Percentiles rank a stretch among this genome's conserved stretches.
Conservation (phyloP, 2,888 invertebrate species). For the Punctoribates punctum region DNA sequence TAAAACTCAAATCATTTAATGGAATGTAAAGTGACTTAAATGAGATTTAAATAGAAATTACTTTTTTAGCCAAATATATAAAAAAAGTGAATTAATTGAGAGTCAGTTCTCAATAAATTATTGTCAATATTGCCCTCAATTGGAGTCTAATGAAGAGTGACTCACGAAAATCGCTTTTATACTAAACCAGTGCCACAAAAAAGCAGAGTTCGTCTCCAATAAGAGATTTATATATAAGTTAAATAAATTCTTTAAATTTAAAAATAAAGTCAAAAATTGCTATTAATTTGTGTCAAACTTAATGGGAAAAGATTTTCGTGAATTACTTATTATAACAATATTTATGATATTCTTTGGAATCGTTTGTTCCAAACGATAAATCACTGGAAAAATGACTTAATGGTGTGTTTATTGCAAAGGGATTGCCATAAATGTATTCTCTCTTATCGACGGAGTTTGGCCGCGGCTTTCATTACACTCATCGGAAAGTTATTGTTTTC, state of each 20-base stretch:
- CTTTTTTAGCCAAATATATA: neutral
- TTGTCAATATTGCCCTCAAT: neutral
- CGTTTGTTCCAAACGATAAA: neutral
- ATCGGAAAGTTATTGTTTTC: conserved; percentile 62
- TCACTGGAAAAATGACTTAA: neutral
- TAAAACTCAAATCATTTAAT: neutral
- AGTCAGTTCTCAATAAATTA: neutral
- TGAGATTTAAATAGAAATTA: conserved; percentile 6
- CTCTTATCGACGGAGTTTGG: conserved; percentile 32
- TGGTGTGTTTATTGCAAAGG: neutral
- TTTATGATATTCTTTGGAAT: neutral
- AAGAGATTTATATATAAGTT: too few species aligned
- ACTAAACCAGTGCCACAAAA: too few species aligned
- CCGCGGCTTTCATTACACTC: conserved; percentile 47
- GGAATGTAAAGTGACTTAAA: conserved; percentile 24
- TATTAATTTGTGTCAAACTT: too few species aligned
- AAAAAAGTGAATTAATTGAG: conserved; percentile 10
- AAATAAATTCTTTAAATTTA: too few species aligned
- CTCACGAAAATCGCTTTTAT: too few species aligned
- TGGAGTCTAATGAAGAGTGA: too few species aligned
- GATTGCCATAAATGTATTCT: neutral
- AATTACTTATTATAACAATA: too few species aligned
- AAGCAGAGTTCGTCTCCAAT: too few species aligned
- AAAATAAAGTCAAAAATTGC: too few species aligned
- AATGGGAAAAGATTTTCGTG: too few species aligned